Evolutionary conservation across 2,113 vertebrate genomes (phyloP), one percentile per base, ranked within the genome.

Genomic region (Elanoides forficatus): DNA sequence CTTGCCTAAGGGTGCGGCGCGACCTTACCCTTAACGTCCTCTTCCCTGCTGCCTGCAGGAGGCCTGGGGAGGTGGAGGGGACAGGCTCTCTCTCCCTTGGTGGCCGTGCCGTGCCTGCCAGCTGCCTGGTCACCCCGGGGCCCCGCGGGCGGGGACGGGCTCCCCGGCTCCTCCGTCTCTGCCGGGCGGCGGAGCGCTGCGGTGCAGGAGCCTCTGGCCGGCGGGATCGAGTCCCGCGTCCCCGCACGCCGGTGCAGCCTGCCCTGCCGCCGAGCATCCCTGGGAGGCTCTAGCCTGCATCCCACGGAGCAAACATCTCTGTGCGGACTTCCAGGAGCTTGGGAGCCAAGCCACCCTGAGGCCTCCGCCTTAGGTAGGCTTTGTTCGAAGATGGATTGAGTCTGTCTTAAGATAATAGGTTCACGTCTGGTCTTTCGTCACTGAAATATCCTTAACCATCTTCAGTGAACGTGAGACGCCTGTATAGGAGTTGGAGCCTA

Each of bases 141-240:
- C 16, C 75, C 43, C 72, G 2, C 6, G 4, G 3, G 18, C 16
- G 47, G 80, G 62, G 52, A 29, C 3, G 5, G 10, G 47, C 12
- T 58, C 56, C 78, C 0, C 13, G 5, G 71, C 9, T 4, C 10
- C 78, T n/a, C 52, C 3, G 1, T 13, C 36, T 7, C 8, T 48
- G 55, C 27, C 4, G 14, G 47, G 60, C 81, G n/a, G 62, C 8
- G 16, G 11, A 36, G 53, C 86, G 72, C 79, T 12, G 25, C 0
- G 7, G 25, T 1, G 1, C 12, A 1, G 3, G 6, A 25, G 13
- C 1, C 0, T 18, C n/a, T 15, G 55, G 22, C 56, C 1, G 4
- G 21, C 7, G 62, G 45, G 16, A 11, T 18, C 22, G 2, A 17
- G 66, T n/a, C 5, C 62, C 1, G 0, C 14, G 30, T 62, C 58